Conservation (phyloP, 2,888 invertebrate genomes). For the Desoria tigrina region DNA sequence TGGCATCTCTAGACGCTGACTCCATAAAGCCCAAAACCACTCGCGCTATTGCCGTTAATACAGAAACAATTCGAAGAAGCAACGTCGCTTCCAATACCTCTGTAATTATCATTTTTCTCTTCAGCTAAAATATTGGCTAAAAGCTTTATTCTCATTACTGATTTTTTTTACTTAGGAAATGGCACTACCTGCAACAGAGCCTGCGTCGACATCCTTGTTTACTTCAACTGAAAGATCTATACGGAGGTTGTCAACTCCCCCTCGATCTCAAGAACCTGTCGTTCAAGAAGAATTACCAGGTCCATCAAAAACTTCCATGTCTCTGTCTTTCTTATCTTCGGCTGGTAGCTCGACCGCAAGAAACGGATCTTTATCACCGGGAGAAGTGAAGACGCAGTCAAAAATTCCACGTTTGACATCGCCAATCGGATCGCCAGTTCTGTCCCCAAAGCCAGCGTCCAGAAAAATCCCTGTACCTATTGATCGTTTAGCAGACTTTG, state of each 20-base stretch:
- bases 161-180: not conserved
- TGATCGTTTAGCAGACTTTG: slow-evolving; percentile 6
- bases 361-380: not conserved
- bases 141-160: not conserved
- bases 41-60: slow-evolving; percentile 31
- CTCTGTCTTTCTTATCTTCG: not conserved
- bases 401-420: slow-evolving; percentile 45
- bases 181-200: not conserved
- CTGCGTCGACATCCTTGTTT: not conserved
- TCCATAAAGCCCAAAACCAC: slow-evolving; percentile 12
- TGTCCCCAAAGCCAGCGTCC: slow-evolving; percentile 15
- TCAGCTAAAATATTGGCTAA: not conserved
- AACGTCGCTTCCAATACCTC: slow-evolving; percentile 35
- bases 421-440: slow-evolving; percentile 36
- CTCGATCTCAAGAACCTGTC: not conserved
- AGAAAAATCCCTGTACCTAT: slow-evolving; percentile 19
- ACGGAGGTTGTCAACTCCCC: not conserved
- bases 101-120: not conserved
- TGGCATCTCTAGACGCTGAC: slow-evolving; percentile 13
- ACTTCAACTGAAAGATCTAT: not conserved
- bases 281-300: not conserved
- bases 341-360: not conserved
- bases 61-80: slow-evolving; percentile 27
- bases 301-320: not conserved
- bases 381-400: slow-evolving; percentile 33